These are phyloP conservation scores for Enteromius argenteus DNA, from an alignment of 2,797 vertebrate species.

Conservation along the genomic window DNA sequence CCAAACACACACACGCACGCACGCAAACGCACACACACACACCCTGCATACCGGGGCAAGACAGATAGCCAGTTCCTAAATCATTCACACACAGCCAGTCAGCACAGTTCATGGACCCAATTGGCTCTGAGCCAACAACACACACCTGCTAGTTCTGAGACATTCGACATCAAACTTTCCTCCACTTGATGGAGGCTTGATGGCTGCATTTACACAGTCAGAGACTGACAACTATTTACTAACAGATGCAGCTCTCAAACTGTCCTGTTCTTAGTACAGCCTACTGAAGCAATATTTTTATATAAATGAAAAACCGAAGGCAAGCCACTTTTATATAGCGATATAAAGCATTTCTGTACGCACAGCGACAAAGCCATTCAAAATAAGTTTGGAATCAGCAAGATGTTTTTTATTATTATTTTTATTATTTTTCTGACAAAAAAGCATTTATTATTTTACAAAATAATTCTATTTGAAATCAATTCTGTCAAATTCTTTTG, in stretches of 20 bases:
- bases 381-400: not conserved
- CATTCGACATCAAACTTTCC: constrained; percentile 50
- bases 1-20: constrained; percentile 70
- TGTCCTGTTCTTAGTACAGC: not conserved
- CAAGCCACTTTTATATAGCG: not conserved
- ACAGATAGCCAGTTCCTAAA: constrained; percentile 60
- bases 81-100: constrained; percentile 59
- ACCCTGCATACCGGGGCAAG: constrained; percentile 61
- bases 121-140: constrained; percentile 42
- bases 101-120: constrained; percentile 48
- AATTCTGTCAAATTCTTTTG: not conserved
- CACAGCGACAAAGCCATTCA: not conserved
- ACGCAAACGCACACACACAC: constrained; percentile 64
- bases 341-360: not conserved
- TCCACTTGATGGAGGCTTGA: constrained; percentile 27
- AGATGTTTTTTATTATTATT: not conserved
- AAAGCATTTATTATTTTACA: not conserved
- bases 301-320: not conserved
- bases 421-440: not conserved
- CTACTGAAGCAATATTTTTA: not conserved
- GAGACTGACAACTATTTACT: constrained; percentile 23
- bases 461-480: not conserved
- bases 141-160: constrained; percentile 40
- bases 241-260: not conserved
- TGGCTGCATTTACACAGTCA: not conserved